Conservation (phyloP, 2,113 vertebrate genomes). For the Gavialis gangeticus region DNA sequence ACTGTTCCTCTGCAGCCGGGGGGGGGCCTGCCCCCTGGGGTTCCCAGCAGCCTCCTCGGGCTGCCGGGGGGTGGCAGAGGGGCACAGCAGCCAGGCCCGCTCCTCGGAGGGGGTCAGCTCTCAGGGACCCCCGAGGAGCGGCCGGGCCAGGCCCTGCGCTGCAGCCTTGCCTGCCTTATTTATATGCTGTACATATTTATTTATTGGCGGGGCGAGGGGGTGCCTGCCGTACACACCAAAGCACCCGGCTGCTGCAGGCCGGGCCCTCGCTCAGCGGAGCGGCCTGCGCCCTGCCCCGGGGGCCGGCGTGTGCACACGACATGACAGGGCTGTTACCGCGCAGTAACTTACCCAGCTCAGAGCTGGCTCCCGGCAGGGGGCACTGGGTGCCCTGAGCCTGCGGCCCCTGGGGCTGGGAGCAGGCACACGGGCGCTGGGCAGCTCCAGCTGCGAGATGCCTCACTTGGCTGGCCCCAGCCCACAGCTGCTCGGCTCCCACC, state of each 20-base stretch:
- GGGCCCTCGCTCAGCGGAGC: background rate
- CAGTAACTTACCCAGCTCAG: too few species aligned
- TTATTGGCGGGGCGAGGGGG: constrained; percentile 52
- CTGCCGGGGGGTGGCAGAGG: background rate
- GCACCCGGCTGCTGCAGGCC: background rate
- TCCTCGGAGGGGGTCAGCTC: background rate
- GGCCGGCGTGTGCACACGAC: too few species aligned
- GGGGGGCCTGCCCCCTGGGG: too few species aligned
- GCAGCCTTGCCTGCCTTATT: constrained; percentile 34
- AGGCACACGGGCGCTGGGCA: too few species aligned
- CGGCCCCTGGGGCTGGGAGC: too few species aligned
- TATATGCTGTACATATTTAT: constrained; percentile 73
- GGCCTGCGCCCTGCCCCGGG: fast-evolving
- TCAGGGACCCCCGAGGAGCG: background rate
- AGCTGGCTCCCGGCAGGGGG: background rate
- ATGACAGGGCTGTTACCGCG: too few species aligned
- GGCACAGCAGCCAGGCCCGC: background rate
- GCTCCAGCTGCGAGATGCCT: too few species aligned
- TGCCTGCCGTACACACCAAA: fast-evolving
- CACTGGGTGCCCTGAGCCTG: background rate
- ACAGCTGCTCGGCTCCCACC: too few species aligned
- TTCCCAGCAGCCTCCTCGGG: too few species aligned
- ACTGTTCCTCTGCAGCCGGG: too few species aligned
- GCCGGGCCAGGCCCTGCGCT: fast-evolving
- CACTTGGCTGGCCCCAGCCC: too few species aligned